A percentile compares a stretch with the other conserved stretches of the same genome.
These are phyloP conservation scores for Otis tarda DNA, from an alignment of 2,113 vertebrate genomes.

Conservation along the genomic window DNA sequence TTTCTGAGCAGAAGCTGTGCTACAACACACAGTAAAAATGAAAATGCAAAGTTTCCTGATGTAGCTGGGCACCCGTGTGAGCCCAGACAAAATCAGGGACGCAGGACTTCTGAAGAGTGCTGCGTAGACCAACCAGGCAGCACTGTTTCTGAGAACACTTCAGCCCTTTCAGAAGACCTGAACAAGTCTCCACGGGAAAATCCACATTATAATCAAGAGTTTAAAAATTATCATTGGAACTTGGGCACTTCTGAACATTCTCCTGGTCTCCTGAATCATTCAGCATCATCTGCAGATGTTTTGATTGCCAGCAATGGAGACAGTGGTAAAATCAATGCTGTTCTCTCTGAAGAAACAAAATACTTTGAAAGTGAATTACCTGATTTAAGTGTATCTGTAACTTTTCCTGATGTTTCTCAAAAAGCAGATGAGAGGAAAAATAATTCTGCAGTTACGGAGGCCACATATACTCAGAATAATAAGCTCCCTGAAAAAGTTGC, in stretches of 20 bases:
- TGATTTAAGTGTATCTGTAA: background rate
- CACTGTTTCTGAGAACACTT: background rate
- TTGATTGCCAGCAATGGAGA: background rate
- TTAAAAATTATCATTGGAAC: background rate
- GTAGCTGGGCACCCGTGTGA: background rate
- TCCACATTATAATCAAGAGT: background rate
- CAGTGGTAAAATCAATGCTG: background rate
- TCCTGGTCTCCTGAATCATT: background rate
- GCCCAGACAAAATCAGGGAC: background rate
- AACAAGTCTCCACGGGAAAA: background rate
- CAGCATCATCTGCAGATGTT: background rate
- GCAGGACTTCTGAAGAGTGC: background rate
- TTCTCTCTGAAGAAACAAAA: background rate
- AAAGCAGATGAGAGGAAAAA: background rate
- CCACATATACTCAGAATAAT: background rate
- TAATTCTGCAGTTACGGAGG: background rate
- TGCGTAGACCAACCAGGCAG: background rate
- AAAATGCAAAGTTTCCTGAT: background rate
- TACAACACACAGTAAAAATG: background rate
- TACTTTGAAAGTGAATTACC: constrained; percentile 27
- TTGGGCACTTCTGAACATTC: background rate
- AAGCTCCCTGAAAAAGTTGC: background rate
- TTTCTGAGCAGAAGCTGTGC: background rate
- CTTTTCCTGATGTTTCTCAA: background rate
- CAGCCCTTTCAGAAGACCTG: background rate